Evolutionary conservation across 2,113 vertebrate species (phyloP), one percentile per base, ranked within the genome.

Genomic region (Phainopepla nitens): DNA sequence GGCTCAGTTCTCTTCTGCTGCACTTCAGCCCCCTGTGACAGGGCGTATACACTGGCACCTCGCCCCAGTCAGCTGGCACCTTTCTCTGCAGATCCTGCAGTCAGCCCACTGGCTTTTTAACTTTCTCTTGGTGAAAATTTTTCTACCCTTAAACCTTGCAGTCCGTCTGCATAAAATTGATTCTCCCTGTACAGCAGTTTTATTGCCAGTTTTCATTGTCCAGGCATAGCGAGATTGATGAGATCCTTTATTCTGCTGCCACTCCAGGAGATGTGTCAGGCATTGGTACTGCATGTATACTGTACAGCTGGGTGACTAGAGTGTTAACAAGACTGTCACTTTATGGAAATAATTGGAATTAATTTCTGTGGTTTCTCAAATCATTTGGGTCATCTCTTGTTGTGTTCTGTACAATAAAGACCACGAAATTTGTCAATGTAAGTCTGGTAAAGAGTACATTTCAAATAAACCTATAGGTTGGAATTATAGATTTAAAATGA

Each of bases 181-280:
- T 68, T 69, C 9, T 62, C 29, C 41, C 20, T 14, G 5, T 19
- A 11, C 35, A 68, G 47, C 42, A 41, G 10, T 72, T 69, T 29
- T 33, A 18, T 39, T 47, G 14, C 20, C 44, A 53, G 33, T 39
- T 78, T 61, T 87, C 42, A 7, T 16, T 42, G 29, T 35, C 33
- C 69, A 73, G 47, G 14, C 31, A 22, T 5, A 53, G 39, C 0
- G 0, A 77, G 44, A 39, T 42, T 70, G 2, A 3, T n/a, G 56
- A 62, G 33, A 44, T 39, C n/a, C 10, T 80, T 76, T 80, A 54
- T 72, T 58, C 71, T 83, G 72, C 68, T 77, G 10, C 41, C 2
- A 3, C 50, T 83, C 73, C 35, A 64, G 61, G 31, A 66, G 49
- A 62, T 54, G 62, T 68, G 68, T 33, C 3, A 7, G 51, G 66